phyloP scores from a whole-genome alignment of 2,888 invertebrate genomes.

The Drosophila heteroneura region DNA sequence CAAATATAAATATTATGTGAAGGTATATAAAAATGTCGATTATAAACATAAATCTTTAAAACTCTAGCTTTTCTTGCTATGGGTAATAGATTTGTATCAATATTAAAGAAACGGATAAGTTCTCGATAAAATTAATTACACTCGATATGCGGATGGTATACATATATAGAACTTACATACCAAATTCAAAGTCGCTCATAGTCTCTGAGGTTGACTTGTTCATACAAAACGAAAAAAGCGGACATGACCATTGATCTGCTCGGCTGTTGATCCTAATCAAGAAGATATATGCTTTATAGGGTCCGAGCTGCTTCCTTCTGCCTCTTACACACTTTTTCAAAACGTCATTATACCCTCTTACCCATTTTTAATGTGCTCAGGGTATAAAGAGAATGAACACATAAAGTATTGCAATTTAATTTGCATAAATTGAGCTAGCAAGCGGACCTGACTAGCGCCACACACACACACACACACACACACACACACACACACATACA shows the following conservation, averaged over 20 bases:
- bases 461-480: background rate
- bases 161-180: background rate
- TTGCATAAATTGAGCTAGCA: conserved; percentile 74
- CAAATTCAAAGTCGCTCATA: background rate
- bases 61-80: background rate
- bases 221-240: background rate
- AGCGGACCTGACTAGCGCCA: conserved; percentile 27
- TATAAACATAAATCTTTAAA: background rate
- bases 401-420: conserved; percentile 79
- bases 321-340: background rate
- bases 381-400: conserved; percentile 13
- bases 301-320: background rate
- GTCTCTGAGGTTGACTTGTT: background rate
- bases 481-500: background rate
- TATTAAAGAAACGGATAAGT: background rate
- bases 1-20: no score
- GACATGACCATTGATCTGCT: background rate
- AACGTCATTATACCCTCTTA: background rate
- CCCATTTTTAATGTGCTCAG: background rate
- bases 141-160: background rate
- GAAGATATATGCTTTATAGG: background rate
- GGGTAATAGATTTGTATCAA: background rate
- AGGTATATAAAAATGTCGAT: no score
- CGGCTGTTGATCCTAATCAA: background rate
- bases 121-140: background rate